These are phyloP conservation scores for Araneus ventricosus DNA, from an alignment of 1,140 invertebrate genomes.

Conservation along the genomic window DNA sequence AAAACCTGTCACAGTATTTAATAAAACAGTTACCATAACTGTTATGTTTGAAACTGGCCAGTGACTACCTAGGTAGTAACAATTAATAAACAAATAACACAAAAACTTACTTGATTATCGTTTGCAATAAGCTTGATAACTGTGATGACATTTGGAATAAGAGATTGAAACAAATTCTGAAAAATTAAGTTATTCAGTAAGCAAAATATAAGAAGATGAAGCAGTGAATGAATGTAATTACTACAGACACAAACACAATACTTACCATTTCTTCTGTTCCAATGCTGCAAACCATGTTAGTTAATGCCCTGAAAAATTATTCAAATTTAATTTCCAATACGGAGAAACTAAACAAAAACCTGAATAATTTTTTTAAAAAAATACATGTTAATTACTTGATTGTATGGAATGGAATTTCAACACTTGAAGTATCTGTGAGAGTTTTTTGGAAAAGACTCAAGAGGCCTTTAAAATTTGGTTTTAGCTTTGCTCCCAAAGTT, in stretches of 20 bases:
- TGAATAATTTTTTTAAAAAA: not conserved
- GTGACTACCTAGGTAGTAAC: conserved; percentile 65
- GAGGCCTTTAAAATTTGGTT: conserved; percentile 82
- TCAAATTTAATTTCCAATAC: too few relatives aligned
- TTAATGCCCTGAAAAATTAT: conserved; percentile 81
- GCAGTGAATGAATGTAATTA: conserved; percentile 36
- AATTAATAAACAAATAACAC: not conserved
- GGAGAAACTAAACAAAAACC: not conserved
- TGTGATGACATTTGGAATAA: conserved; percentile 85
- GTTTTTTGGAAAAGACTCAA: conserved; percentile 82
- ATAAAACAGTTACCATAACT: too few relatives aligned
- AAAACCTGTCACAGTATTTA: too few relatives aligned
- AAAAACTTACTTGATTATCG: conserved; percentile 80
- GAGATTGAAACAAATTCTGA: conserved; percentile 82
- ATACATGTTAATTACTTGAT: conserved; percentile 78
- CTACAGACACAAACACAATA: conserved; percentile 40
- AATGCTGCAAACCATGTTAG: conserved; percentile 83
- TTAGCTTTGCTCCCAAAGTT: conserved; percentile 83
- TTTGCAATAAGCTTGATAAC: conserved; percentile 82
- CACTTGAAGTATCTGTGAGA: conserved; percentile 81
- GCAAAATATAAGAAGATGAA: not conserved
- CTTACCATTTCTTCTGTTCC: conserved; percentile 83
- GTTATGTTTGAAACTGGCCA: too few relatives aligned
- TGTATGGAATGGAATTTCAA: conserved; percentile 83
- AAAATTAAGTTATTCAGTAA: conserved; percentile 44